Percentiles rank a stretch among this genome's conserved stretches.
These are phyloP conservation scores for Tiliacea aurago DNA, from an alignment of 2,888 invertebrate species.

Conservation along the genomic window DNA sequence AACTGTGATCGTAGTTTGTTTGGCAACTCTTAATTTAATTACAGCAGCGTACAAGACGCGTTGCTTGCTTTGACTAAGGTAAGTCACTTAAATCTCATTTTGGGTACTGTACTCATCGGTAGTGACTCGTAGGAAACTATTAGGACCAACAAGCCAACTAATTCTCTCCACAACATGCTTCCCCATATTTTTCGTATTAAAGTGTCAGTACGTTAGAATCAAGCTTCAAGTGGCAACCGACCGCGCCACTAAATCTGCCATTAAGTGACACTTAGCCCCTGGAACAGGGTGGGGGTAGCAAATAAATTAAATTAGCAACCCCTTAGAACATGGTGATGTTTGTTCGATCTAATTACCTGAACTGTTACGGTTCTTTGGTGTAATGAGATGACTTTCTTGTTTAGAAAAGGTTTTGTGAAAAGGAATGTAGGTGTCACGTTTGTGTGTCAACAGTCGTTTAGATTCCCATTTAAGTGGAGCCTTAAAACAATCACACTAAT, in stretches of 20 bases:
- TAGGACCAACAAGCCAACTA: neutral
- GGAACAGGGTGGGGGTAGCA: neutral
- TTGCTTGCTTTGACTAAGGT: neutral
- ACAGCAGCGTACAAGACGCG: neutral
- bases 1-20: neutral
- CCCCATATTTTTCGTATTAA: conserved; percentile 34
- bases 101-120: too few species aligned
- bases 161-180: neutral
- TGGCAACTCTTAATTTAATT: neutral
- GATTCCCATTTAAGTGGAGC: too few species aligned
- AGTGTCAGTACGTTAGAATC: conserved; percentile 55
- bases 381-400: neutral
- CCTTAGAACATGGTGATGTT: conserved; percentile 48
- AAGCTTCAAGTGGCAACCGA: conserved; percentile 52
- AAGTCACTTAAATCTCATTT: too few species aligned
- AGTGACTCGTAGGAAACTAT: neutral
- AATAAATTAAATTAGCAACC: conserved; percentile 56
- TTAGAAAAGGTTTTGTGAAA: neutral
- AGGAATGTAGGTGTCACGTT: neutral
- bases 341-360: conserved; percentile 45
- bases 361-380: conserved; percentile 18
- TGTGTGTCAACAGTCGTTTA: too few species aligned
- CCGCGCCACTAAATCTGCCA: conserved; percentile 63
- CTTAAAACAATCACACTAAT: too few species aligned
- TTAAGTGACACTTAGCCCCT: conserved; percentile 54